Evolutionary conservation across 2,797 vertebrate genomes (phyloP).

Genomic region (Bryconaethiops microstoma): DNA sequence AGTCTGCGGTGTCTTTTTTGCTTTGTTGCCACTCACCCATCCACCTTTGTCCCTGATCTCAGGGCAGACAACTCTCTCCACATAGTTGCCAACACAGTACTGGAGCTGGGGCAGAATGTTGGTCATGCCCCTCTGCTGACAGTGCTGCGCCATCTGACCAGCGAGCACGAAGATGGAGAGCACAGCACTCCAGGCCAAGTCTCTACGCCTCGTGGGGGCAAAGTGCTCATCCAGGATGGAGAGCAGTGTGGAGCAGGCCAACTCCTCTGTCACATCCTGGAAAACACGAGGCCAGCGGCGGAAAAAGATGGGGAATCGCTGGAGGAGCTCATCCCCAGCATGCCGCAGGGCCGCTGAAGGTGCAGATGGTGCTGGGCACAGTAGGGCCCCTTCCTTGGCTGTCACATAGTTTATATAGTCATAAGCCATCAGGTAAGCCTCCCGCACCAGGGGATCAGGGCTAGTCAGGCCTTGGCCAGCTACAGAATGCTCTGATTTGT

Average conservation of each 20-base stretch:
- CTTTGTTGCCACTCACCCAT: conserved; percentile 71
- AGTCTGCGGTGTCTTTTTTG: not conserved
- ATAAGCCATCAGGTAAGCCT: conserved; percentile 76
- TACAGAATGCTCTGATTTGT: conserved; percentile 57
- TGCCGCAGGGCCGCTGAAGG: conserved; percentile 72
- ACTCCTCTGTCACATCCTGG: conserved; percentile 70
- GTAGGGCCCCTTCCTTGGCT: conserved; percentile 51
- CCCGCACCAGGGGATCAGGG: conserved; percentile 73
- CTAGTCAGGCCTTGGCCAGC: conserved; percentile 64
- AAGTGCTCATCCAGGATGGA: conserved; percentile 79
- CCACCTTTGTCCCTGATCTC: conserved; percentile 75
- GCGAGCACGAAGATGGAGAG: conserved; percentile 79
- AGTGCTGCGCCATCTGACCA: conserved; percentile 81
- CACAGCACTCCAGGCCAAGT: conserved; percentile 78
- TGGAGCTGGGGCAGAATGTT: conserved; percentile 71
- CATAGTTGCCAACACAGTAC: conserved; percentile 73
- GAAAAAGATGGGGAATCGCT: conserved; percentile 81
- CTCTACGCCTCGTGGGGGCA: conserved; percentile 61
- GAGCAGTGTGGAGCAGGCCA: conserved; percentile 71
- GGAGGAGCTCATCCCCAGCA: conserved; percentile 76
- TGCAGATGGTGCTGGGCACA: conserved; percentile 65
- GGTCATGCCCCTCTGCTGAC: conserved; percentile 72
- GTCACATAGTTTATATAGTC: conserved; percentile 79
- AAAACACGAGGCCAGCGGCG: conserved; percentile 80
- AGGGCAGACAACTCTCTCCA: conserved; percentile 79